Evolutionary conservation across 2,113 vertebrate species (phyloP).

Genomic region (Eretmochelys imbricata): DNA sequence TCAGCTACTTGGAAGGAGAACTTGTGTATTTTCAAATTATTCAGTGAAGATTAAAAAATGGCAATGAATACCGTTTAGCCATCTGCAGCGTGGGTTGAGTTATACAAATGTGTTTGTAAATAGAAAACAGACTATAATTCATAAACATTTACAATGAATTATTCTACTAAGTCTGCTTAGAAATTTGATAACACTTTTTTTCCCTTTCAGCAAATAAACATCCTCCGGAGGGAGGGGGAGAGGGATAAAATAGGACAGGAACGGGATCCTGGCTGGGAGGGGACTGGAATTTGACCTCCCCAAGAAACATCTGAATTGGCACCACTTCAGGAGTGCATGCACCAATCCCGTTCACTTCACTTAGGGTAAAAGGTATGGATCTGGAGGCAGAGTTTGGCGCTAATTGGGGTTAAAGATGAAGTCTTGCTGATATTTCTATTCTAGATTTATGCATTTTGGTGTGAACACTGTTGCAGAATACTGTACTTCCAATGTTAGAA

Average conservation of each 20-base stretch:
- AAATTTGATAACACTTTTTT: neutral
- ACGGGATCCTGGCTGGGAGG: no score
- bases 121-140: slow-evolving; percentile 51
- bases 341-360: neutral
- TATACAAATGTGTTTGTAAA: slow-evolving; percentile 61
- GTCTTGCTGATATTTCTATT: neutral
- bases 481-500: slow-evolving; percentile 2
- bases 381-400: neutral
- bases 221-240: neutral
- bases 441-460: neutral
- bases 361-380: neutral
- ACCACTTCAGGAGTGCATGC: neutral
- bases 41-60: neutral
- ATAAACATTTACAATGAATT: slow-evolving; percentile 54
- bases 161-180: slow-evolving; percentile 10
- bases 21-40: slow-evolving; percentile 47
- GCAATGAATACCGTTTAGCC: slow-evolving; percentile 55
- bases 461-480: neutral
- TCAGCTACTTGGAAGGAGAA: slow-evolving; percentile 38
- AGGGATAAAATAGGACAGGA: no score
- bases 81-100: slow-evolving; percentile 60
- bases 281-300: no score
- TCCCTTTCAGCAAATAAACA: neutral
- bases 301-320: no score
- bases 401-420: neutral